Base-by-base conservation (phyloP, 1,140 invertebrate species). In the Anagrus nilaparvatae region DNA sequence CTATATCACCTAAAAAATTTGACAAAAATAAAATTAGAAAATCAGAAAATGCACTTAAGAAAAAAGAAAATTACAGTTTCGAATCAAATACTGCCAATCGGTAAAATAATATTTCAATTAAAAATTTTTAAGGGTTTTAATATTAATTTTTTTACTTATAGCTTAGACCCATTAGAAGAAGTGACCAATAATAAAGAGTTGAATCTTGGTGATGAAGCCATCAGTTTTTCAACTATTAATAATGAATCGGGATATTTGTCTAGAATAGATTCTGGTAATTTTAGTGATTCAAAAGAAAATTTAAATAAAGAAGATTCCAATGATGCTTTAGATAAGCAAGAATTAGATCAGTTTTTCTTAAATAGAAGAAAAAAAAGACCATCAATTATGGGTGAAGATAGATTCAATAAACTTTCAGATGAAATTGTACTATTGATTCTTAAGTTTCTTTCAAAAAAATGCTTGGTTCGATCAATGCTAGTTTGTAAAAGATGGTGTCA, bases 341-440 rank as follows among this genome's bases (percentile, higher is more conserved):
- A 42, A 25, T 39, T 56, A 35, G 61, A 67, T 37, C 51, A 60
- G 24, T 66, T 64, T 44, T 64, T 53, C 20, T 42, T 67, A 39
- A 54, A 46, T 20, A 58, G 58, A 48, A 50, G 62, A 52, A 67
- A 59, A 57, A 63, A 54, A 27, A 64, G 47, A 43, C 19, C 42
- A 16, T 61, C 55, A 1, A 14, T 60, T 3, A 30, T 48, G 5
- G 62, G 58, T 2, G 64, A 67, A 56, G 74, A 79, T 58, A 64
- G 75, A 50, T 80, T 81, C 50, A 67, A 72, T n/a, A 67, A 69
- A 43, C 54, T 87, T 32, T 84, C 84, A 0, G 88, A 92, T 67
- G 87, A 92, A 64, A 77, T 91, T 43, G 73, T 92, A 13, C 60
- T 92, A n/a, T 73, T 78, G 48, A 81, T 93, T 25, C 81, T 92